phyloP scores from a whole-genome alignment of 1,140 invertebrate genomes.

The Pachyrhynchus sulphureomaculatus region DNA sequence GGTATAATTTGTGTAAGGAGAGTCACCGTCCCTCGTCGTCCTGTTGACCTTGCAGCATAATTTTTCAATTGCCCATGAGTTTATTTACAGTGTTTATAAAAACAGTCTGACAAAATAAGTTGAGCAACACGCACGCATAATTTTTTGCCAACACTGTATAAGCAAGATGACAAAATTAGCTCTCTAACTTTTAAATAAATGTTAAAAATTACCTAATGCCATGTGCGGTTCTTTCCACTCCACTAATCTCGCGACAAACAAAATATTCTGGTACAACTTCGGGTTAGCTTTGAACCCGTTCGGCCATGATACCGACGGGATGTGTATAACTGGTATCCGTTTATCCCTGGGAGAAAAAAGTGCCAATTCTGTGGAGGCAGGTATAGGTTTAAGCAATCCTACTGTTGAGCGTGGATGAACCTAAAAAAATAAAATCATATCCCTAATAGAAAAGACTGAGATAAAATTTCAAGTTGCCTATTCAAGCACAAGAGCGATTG shows the following conservation, averaged over 20 bases:
- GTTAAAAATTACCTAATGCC: slow-evolving; percentile 55
- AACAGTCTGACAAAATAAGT: too few species aligned
- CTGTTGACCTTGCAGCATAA: too few species aligned
- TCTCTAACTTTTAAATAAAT: background rate
- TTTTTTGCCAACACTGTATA: too few species aligned
- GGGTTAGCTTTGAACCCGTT: slow-evolving; percentile 58
- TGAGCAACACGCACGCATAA: too few species aligned
- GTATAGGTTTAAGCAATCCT: slow-evolving; percentile 65
- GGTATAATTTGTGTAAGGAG: too few species aligned
- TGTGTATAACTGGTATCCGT: slow-evolving; percentile 68
- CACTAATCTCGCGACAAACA: slow-evolving; percentile 71
- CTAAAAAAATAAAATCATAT: slow-evolving; percentile 23
- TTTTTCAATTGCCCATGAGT: background rate
- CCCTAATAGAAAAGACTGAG: too few species aligned
- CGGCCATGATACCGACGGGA: slow-evolving; percentile 64
- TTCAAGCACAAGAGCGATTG: too few species aligned
- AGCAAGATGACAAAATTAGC: background rate
- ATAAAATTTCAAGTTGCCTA: too few species aligned
- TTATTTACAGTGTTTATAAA: background rate
- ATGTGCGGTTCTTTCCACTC: slow-evolving; percentile 65
- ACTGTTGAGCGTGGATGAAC: slow-evolving; percentile 66
- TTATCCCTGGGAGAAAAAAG: slow-evolving; percentile 73
- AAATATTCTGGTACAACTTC: slow-evolving; percentile 57
- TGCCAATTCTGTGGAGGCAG: slow-evolving; percentile 56
- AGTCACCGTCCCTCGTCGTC: too few species aligned